Evolutionary conservation across 2,797 vertebrate genomes (phyloP).

Genomic region (Coregonus suidteri): DNA sequence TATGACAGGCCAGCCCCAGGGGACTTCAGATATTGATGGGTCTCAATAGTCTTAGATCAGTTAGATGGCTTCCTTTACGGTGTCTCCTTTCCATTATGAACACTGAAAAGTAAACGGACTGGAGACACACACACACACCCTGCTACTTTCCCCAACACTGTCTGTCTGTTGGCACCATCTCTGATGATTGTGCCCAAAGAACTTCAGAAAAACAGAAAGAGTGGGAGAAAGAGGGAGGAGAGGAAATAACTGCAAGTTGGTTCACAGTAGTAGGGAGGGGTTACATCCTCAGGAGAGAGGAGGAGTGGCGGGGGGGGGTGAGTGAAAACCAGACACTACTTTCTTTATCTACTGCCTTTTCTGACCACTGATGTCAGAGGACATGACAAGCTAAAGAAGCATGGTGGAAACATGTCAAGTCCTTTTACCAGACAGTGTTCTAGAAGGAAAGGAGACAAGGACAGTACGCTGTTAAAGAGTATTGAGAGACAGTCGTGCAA

Average conservation of each 20-base stretch:
- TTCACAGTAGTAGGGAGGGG: conserved; percentile 77
- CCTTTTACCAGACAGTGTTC: neutral
- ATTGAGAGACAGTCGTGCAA: neutral
- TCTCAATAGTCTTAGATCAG: neutral
- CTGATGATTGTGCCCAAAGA: conserved; percentile 63
- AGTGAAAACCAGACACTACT: conserved; percentile 22
- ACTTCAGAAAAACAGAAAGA: conserved; percentile 44
- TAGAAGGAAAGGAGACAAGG: neutral
- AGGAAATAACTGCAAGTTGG: conserved; percentile 53
- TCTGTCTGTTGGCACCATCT: conserved; percentile 26
- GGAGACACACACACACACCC: neutral
- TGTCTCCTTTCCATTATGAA: too few species aligned
- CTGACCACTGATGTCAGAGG: neutral
- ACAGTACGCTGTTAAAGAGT: neutral
- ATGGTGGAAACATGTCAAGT: neutral
- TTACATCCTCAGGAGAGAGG: conserved; percentile 70
- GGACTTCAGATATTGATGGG: neutral
- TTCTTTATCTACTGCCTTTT: conserved; percentile 13
- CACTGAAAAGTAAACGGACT: too few species aligned
- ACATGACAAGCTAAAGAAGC: neutral
- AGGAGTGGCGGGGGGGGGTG: conserved; percentile 6
- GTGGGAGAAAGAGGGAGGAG: conserved; percentile 54
- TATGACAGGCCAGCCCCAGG: conserved; percentile 21
- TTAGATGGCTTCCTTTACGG: too few species aligned
- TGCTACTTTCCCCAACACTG: neutral